Evolutionary conservation across 2,113 vertebrate genomes (phyloP), one percentile per base, ranked within the genome.

Genomic region (Arothron firmamentum): DNA sequence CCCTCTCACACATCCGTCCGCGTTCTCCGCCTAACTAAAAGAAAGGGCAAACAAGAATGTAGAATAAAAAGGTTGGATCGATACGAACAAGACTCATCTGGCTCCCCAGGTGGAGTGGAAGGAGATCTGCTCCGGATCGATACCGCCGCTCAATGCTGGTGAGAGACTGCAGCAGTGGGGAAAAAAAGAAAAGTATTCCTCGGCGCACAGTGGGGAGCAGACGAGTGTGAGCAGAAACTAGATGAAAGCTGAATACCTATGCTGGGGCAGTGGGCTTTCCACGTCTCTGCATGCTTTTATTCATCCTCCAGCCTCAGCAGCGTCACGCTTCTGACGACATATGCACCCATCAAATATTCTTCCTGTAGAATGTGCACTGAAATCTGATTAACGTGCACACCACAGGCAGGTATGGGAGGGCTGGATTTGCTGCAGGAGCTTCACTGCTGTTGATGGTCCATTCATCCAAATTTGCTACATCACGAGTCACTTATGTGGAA

Each of bases 1-100:
- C 45, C 4, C 45, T 17, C n/a, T 72, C 46, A 71, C 49, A 70
- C 74, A 77, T 75, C 71, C 79, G 56, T 58, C 69, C 41, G 78
- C 85, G 56, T 76, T 74, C 79, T 75, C 59, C 42, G 62, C 43
- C 59, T 31, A 51, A 69, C 58, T 54, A 61, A 72, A 72, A 75
- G 71, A 79, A 68, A 84, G 74, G 68, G 65, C 55, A 53, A 78
- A 71, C 65, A 67, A 79, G 81, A 86, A 71, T 71, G 70, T 66
- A 67, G 75, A 83, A 87, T 88, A 80, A 85, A 87, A 80, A 75
- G 72, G 65, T 58, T 52, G 55, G 74, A 84, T 91, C 87, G 66
- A 90, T 91, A 83, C 64, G 75, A 72, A 88, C 80, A 83, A 62
- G 86, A 86, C 85, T 82, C 75, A 60, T 84, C 84, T 83, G 84